Conservation (phyloP, 2,888 invertebrate genomes). For the Conops quadrifasciatus region DNA sequence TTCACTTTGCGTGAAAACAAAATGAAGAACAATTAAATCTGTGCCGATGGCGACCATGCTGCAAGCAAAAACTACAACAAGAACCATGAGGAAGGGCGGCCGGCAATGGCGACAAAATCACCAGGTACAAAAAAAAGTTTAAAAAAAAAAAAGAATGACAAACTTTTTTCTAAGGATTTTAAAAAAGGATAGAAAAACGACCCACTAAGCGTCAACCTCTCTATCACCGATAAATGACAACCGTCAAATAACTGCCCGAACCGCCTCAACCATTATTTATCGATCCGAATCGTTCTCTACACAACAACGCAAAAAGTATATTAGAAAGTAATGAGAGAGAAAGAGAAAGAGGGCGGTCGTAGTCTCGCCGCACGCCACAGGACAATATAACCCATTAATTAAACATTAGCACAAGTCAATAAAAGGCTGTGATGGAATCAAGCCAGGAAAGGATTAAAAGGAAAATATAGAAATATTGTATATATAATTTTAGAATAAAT, state of each 20-base stretch:
- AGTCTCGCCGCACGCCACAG: too few species aligned
- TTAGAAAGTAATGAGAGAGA: too few species aligned
- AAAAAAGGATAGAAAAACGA: neutral
- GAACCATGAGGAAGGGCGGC: neutral
- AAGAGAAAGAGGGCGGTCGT: too few species aligned
- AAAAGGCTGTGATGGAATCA: too few species aligned
- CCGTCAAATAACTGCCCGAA: neutral
- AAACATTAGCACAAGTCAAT: too few species aligned
- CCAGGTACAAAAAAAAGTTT: neutral
- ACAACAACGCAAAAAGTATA: neutral
- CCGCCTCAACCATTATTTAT: neutral
- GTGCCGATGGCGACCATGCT: neutral
- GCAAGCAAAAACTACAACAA: neutral
- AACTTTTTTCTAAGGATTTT: neutral
- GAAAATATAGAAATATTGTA: too few species aligned
- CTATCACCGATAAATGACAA: neutral
- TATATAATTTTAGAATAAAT: too few species aligned
- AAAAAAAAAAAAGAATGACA: constrained; percentile 1
- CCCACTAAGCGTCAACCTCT: neutral
- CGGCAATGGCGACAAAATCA: neutral
- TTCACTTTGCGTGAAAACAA: constrained; percentile 15
- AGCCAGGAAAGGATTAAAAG: too few species aligned
- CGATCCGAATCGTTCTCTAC: neutral
- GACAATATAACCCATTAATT: too few species aligned
- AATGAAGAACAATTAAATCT: constrained; percentile 27